Base-by-base conservation (phyloP, 2,888 invertebrate genomes). In the Eupithecia pulchellata region DNA sequence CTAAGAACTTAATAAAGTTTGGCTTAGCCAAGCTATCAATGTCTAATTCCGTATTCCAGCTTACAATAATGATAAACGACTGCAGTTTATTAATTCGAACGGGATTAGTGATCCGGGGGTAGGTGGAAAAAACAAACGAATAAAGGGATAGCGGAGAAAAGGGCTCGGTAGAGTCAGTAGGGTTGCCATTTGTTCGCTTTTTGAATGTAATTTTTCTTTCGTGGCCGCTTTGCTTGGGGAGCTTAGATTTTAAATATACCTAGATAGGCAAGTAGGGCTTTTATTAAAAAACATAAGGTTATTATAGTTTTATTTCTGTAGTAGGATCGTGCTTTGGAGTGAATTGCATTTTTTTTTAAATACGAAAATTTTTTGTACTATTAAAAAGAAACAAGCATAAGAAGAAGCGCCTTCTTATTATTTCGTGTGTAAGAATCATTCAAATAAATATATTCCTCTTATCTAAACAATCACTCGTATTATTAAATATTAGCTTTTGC, bases 21-120 rank as follows among this genome's bases (percentile, higher is more conserved):
- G 82, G 85, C 86, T 89, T 89, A 89, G 91, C 92, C 89, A 25
- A 83, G 89, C 85, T 90, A 93, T 94, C 92, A 92, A 86, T 86
- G 92, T 93, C 93, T 93, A 88, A 91, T 91, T 89, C 84, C 75
- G 89, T 89, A 91, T 91, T 91, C 92, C 84, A 89, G 92, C 91
- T 93, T 90, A 92, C 91, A 81, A 91, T 93, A 93, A 94, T 94
- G 93, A 93, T 93, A 88, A 93, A 93, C 93, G 93, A 93, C 92
- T 32, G 88, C 87, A 89, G 86, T 89, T 90, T 91, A 92, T 93
- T 94, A 93, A 94, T 93, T 92, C 93, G 91, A 93, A 92, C 90
- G 73, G 92, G 93, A 92, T 94, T 93, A 93, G 86, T 86, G 82
- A 84, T 84, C 81, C 84, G 79, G 86, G 88, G 89, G 89, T 82